phyloP scores from a whole-genome alignment of 2,113 vertebrate genomes.

The Pygoscelis antarcticus region DNA sequence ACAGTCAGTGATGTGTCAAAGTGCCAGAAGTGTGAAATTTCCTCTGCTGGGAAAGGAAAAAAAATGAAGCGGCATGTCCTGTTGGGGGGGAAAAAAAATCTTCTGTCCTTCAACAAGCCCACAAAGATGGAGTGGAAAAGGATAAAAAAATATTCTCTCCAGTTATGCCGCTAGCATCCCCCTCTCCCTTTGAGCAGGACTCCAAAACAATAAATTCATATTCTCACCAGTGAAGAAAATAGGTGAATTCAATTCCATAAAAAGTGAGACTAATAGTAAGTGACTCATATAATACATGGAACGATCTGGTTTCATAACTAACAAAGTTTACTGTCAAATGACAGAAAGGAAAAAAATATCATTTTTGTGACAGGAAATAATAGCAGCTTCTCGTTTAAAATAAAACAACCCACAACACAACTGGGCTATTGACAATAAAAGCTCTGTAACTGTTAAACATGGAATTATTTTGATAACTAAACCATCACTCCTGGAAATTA shows the following conservation, averaged over 20 bases:
- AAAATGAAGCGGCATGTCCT: not conserved
- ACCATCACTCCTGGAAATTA: not conserved
- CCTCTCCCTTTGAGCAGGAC: conserved; percentile 34
- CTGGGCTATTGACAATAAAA: not conserved
- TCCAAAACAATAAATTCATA: conserved; percentile 51
- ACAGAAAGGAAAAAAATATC: not conserved
- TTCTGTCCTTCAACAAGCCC: conserved; percentile 60
- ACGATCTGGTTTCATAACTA: conserved; percentile 37
- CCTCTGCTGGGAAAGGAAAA: not conserved
- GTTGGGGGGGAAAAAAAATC: not conserved
- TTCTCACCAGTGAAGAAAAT: conserved; percentile 37
- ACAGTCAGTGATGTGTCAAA: conserved; percentile 70
- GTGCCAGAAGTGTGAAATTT: conserved; percentile 51
- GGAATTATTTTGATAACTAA: conserved; percentile 2
- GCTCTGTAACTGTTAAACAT: not conserved
- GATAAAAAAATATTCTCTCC: conserved; percentile 65
- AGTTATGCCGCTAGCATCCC: conserved; percentile 73
- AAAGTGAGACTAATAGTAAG: conserved; percentile 55
- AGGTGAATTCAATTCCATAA: conserved; percentile 58
- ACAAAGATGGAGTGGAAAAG: conserved; percentile 10
- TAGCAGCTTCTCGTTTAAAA: not conserved
- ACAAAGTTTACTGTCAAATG: conserved; percentile 44
- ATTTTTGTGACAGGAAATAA: conserved; percentile 10
- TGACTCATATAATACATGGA: conserved; percentile 49
- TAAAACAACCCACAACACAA: not conserved